Percentiles rank a stretch among this genome's conserved stretches.
Evolutionary conservation across 1,140 invertebrate genomes (phyloP).

Genomic region (Bombus turneri): DNA sequence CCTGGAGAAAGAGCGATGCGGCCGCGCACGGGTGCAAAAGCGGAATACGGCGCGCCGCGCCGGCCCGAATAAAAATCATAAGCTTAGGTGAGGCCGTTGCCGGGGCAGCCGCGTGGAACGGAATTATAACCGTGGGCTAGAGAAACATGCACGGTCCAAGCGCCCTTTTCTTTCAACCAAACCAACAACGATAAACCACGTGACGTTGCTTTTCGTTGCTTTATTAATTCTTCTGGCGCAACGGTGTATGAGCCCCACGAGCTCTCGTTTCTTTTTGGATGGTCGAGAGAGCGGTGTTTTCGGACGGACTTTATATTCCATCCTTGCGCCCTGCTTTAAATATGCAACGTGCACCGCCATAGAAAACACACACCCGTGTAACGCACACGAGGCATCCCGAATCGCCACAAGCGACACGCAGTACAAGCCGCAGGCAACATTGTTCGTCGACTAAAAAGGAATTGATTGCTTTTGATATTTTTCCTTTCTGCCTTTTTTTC

Average conservation of each 20-base stretch:
- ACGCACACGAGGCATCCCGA: background rate
- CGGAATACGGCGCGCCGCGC: conserved; percentile 24
- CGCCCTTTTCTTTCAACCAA: conserved; percentile 25
- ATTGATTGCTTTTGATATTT: conserved; percentile 50
- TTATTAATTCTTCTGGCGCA: conserved; percentile 42
- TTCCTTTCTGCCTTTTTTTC: background rate
- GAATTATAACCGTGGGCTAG: conserved; percentile 29
- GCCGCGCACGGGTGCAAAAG: conserved; percentile 34
- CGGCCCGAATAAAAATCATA: conserved; percentile 67
- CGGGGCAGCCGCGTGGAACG: conserved; percentile 11
- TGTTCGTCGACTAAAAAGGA: conserved; percentile 37
- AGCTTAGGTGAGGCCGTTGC: conserved; percentile 22
- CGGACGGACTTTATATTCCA: conserved; percentile 48
- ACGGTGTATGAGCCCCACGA: background rate
- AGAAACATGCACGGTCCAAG: background rate
- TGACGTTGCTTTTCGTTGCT: conserved; percentile 38
- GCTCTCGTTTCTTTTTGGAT: background rate
- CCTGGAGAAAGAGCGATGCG: conserved; percentile 53
- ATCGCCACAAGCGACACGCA: background rate
- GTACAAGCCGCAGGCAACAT: background rate
- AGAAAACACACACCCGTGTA: background rate
- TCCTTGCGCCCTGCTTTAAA: conserved; percentile 41
- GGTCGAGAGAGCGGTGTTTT: conserved; percentile 1
- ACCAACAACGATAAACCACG: conserved; percentile 35
- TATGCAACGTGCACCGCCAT: conserved; percentile 33